Evolutionary conservation across 2,797 vertebrate genomes (phyloP).

Genomic region (Thripadectes ignobilis): DNA sequence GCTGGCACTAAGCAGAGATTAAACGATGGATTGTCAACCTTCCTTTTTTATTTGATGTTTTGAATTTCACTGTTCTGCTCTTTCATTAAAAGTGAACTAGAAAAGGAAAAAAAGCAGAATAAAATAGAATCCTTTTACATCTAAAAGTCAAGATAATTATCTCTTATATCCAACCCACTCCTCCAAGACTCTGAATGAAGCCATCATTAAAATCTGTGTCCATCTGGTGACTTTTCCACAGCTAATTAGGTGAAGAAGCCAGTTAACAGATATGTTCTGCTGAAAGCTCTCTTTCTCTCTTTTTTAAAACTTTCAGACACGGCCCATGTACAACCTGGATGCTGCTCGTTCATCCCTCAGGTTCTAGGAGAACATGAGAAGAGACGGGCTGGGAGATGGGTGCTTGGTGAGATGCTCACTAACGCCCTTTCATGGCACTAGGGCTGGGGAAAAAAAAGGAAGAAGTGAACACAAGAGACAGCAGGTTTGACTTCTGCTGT

Average conservation of each 20-base stretch:
- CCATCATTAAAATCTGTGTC: constrained; percentile 77
- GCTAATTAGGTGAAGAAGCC: constrained; percentile 74
- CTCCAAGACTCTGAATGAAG: constrained; percentile 73
- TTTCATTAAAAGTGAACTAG: constrained; percentile 79
- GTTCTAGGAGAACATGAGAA: not conserved
- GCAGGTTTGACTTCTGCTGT: constrained; percentile 12
- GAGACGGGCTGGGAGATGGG: not conserved
- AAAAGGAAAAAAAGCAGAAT: constrained; percentile 21
- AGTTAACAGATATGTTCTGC: constrained; percentile 46
- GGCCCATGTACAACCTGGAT: not conserved
- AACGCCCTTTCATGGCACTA: not conserved
- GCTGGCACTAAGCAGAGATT: constrained; percentile 73
- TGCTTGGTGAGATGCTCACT: not conserved
- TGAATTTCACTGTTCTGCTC: constrained; percentile 67
- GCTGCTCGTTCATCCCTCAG: not conserved
- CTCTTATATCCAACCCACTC: constrained; percentile 69
- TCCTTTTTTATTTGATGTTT: constrained; percentile 72
- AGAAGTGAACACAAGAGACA: not conserved
- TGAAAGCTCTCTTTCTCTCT: constrained; percentile 22
- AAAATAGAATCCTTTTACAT: constrained; percentile 72
- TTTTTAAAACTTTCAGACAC: not conserved
- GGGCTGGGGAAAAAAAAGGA: not conserved
- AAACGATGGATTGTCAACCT: constrained; percentile 73
- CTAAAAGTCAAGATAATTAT: constrained; percentile 79
- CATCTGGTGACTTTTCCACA: constrained; percentile 75